These are phyloP conservation scores for Mamestra configurata DNA, from an alignment of 1,140 invertebrate genomes.

Conservation along the genomic window DNA sequence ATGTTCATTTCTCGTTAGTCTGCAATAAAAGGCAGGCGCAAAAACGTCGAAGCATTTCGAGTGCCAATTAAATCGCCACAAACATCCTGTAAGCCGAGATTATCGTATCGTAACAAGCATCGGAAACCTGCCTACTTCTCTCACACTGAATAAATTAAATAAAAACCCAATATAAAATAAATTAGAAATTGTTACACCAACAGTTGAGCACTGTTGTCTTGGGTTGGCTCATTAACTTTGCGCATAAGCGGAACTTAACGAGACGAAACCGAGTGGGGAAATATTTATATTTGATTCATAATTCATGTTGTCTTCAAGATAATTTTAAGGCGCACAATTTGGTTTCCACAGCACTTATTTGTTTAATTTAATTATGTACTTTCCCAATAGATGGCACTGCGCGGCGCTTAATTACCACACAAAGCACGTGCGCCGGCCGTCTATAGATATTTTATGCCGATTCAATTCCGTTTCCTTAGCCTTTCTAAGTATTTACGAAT, in stretches of 20 bases:
- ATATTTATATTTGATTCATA: constrained; percentile 54
- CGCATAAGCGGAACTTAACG: constrained; percentile 54
- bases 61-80: constrained; percentile 83
- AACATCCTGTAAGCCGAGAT: constrained; percentile 86
- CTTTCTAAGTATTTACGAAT: constrained; percentile 27
- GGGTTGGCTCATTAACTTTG: constrained; percentile 68
- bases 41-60: constrained; percentile 74
- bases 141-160: constrained; percentile 85
- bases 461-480: constrained; percentile 16
- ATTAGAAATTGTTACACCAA: constrained; percentile 77
- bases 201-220: constrained; percentile 58
- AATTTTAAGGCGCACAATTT: constrained; percentile 45
- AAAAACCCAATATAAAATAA: constrained; percentile 84
- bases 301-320: constrained; percentile 49
- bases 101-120: constrained; percentile 85
- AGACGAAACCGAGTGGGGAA: constrained; percentile 49
- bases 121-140: constrained; percentile 77
- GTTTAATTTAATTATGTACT: constrained; percentile 38
- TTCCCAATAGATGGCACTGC: constrained; percentile 43
- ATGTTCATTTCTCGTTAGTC: constrained; percentile 61
- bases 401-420: constrained; percentile 17
- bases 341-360: constrained; percentile 48
- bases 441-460: constrained; percentile 32
- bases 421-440: constrained; percentile 21
- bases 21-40: constrained; percentile 74